Conservation (phyloP, 30 jellyfish, hydroid and myxozoan species). For the Catostylus mosaicus region DNA sequence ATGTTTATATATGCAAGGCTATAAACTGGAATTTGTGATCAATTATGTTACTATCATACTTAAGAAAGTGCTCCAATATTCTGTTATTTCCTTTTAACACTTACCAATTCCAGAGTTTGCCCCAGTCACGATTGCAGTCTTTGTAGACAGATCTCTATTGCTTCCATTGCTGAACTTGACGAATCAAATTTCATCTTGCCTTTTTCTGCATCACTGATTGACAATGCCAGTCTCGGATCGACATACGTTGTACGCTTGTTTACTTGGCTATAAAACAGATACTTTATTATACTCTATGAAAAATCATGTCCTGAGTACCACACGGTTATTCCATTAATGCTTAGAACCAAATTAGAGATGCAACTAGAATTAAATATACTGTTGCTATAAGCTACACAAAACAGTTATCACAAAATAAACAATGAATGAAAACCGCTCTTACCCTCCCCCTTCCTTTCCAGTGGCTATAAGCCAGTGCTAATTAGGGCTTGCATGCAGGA, state of each 20-base stretch:
- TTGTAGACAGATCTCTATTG: constrained; percentile 79
- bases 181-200: constrained; percentile 85
- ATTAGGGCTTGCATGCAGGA: no score
- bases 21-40: no score
- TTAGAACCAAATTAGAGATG: neutral
- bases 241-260: constrained; percentile 85
- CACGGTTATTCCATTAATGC: neutral
- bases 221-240: constrained; percentile 95
- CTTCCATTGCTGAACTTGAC: constrained; percentile 97
- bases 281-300: neutral
- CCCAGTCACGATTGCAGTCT: constrained; percentile 93
- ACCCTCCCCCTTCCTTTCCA: neutral
- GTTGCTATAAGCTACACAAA: neutral
- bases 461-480: no score
- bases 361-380: no score
- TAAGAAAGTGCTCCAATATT: no score
- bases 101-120: constrained; percentile 96
- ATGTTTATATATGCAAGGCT: no score
- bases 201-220: constrained; percentile 76
- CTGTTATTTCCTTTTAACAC: no score
- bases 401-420: neutral
- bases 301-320: neutral
- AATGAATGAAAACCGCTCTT: neutral
- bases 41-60: no score
- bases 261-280: constrained; percentile 52